phyloP scores from a whole-genome alignment of 2,888 invertebrate species.

The Acanthosepion lycidas region DNA sequence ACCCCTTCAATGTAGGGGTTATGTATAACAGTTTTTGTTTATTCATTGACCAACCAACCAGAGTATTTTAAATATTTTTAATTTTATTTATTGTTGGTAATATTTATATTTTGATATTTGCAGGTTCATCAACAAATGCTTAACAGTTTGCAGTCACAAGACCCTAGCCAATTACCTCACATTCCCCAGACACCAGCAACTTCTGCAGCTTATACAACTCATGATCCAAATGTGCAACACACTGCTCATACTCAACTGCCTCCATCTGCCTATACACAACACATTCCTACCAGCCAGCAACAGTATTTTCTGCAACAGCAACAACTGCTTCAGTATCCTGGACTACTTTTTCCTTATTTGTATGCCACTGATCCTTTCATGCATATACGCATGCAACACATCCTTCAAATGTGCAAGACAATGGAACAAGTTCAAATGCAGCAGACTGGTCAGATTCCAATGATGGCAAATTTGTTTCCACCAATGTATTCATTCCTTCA shows the following conservation, averaged over 20 bases:
- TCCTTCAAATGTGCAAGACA: conserved; percentile 53
- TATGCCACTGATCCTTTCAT: conserved; percentile 53
- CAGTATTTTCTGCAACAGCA: conserved; percentile 45
- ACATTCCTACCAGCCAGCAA: conserved; percentile 52
- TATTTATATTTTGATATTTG: neutral
- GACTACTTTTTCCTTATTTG: conserved; percentile 49
- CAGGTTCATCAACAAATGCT: conserved; percentile 46
- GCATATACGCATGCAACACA: conserved; percentile 55
- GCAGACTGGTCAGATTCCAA: conserved; percentile 49
- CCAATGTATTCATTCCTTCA: conserved; percentile 55
- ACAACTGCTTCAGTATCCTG: conserved; percentile 42
- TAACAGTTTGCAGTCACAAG: conserved; percentile 36
- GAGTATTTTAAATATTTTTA: too few relatives aligned
- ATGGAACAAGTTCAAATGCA: conserved; percentile 53
- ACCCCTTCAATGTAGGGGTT: too few relatives aligned
- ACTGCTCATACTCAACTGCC: conserved; percentile 51
- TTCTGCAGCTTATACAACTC: conserved; percentile 47
- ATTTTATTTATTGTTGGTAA: neutral
- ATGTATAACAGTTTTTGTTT: too few relatives aligned
- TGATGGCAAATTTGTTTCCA: conserved; percentile 52
- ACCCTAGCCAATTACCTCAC: conserved; percentile 46
- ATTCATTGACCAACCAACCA: too few relatives aligned
- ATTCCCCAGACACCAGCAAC: conserved; percentile 50
- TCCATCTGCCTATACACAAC: conserved; percentile 49
- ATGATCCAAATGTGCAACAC: conserved; percentile 52